phyloP scores from a whole-genome alignment of 2,888 invertebrate species.

The Agrotis ipsilon region DNA sequence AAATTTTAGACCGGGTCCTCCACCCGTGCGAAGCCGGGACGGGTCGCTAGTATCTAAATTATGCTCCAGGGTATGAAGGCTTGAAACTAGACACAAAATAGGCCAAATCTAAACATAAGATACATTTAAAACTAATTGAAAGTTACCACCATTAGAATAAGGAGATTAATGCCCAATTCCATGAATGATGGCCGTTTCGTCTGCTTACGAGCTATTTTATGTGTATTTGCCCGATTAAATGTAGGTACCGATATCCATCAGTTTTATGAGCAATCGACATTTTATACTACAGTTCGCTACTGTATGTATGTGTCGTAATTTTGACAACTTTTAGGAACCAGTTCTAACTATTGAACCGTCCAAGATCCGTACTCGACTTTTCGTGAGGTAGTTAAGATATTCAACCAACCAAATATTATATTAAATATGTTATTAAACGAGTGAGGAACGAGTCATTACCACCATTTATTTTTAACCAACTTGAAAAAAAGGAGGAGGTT shows the following conservation, averaged over 20 bases:
- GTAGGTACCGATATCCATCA: conserved; percentile 46
- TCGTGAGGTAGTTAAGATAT: no score
- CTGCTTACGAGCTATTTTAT: conserved; percentile 59
- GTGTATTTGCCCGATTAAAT: conserved; percentile 55
- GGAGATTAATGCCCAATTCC: conserved; percentile 54
- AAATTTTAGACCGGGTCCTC: no score
- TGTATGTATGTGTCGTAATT: conserved; percentile 20
- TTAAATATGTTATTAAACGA: no score
- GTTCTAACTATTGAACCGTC: no score
- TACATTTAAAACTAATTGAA: conserved; percentile 28
- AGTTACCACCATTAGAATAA: conserved; percentile 42
- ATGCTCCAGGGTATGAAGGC: not conserved
- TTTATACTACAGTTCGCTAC: conserved; percentile 43
- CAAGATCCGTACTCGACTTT: no score
- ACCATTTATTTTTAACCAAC: no score
- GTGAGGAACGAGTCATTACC: no score
- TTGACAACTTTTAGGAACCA: not conserved
- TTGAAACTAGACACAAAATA: not conserved
- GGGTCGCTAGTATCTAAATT: not conserved
- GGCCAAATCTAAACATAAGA: no score
- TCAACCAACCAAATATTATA: no score
- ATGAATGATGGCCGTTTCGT: conserved; percentile 49
- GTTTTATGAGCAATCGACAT: conserved; percentile 56
- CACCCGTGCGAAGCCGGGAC: no score
- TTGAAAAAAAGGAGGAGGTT: no score